Evolutionary conservation across 2,888 invertebrate genomes (phyloP).

Genomic region (Ectemnius cavifrons): DNA sequence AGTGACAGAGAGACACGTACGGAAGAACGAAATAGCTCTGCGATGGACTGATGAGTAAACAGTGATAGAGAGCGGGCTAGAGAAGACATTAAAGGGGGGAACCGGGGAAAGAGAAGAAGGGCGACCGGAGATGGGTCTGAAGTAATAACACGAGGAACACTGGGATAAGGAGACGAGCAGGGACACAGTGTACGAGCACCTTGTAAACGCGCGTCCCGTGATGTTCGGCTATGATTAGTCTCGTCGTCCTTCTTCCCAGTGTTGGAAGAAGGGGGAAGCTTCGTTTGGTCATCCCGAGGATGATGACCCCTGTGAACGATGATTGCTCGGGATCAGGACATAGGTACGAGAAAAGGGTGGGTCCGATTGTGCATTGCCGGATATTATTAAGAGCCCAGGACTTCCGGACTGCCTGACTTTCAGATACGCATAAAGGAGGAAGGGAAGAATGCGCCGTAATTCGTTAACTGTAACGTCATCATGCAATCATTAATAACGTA

Average conservation of each 20-base stretch:
- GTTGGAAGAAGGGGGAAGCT: constrained; percentile 8
- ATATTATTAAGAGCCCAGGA: constrained; percentile 40
- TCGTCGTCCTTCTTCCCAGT: constrained; percentile 54
- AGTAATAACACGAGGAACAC: constrained; percentile 7
- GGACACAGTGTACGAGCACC: constrained; percentile 28
- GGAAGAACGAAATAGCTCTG: background rate
- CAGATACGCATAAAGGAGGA: constrained; percentile 7
- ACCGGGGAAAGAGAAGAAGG: background rate
- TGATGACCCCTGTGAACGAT: constrained; percentile 41
- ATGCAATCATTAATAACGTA: background rate
- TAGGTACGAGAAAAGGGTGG: constrained; percentile 39
- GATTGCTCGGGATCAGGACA: constrained; percentile 55
- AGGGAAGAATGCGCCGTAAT: background rate
- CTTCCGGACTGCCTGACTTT: background rate
- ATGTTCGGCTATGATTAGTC: constrained; percentile 64
- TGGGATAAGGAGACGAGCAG: constrained; percentile 15
- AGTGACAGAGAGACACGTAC: background rate
- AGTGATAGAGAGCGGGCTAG: constrained; percentile 14
- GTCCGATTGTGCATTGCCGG: constrained; percentile 38
- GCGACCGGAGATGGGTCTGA: constrained; percentile 10
- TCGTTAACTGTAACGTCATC: constrained; percentile 20
- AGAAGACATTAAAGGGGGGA: constrained; percentile 13
- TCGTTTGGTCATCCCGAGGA: constrained; percentile 42
- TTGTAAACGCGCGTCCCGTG: constrained; percentile 53
- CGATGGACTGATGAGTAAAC: constrained; percentile 27